These are phyloP conservation scores for Steatornis caripensis DNA, from an alignment of 2,113 vertebrate species.

Conservation along the genomic window DNA sequence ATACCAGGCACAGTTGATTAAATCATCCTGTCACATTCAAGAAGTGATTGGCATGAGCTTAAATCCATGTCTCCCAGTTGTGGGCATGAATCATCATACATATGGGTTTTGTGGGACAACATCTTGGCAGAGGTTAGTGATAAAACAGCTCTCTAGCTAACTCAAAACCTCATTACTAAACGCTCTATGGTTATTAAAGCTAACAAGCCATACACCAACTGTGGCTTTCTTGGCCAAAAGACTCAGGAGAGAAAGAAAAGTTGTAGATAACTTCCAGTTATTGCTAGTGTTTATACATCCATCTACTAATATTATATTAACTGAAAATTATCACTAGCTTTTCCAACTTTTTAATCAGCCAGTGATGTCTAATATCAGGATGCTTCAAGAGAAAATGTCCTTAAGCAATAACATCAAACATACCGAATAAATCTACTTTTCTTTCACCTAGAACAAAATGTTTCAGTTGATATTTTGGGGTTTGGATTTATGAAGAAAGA, in stretches of 20 bases:
- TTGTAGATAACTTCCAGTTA: not conserved
- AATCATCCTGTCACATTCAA: constrained; percentile 10
- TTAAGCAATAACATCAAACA: not conserved
- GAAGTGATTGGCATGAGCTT: not conserved
- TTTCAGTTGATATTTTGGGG: not conserved
- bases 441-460: not conserved
- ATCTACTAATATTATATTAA: not conserved
- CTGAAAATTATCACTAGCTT: not conserved
- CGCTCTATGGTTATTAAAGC: not conserved
- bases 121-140: not conserved
- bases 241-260: not conserved
- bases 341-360: not conserved
- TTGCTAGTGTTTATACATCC: not conserved
- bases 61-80: constrained; percentile 28
- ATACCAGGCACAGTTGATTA: not conserved
- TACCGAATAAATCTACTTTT: not conserved
- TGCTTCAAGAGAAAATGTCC: not conserved
- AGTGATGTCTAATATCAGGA: not conserved
- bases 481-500: not conserved
- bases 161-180: not conserved
- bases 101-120: constrained; percentile 5
- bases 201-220: constrained; percentile 3
- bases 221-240: not conserved
- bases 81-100: not conserved
- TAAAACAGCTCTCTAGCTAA: not conserved